These are phyloP conservation scores for Dissostichus mawsoni DNA, from an alignment of 2,113 vertebrate genomes.

Conservation along the genomic window DNA sequence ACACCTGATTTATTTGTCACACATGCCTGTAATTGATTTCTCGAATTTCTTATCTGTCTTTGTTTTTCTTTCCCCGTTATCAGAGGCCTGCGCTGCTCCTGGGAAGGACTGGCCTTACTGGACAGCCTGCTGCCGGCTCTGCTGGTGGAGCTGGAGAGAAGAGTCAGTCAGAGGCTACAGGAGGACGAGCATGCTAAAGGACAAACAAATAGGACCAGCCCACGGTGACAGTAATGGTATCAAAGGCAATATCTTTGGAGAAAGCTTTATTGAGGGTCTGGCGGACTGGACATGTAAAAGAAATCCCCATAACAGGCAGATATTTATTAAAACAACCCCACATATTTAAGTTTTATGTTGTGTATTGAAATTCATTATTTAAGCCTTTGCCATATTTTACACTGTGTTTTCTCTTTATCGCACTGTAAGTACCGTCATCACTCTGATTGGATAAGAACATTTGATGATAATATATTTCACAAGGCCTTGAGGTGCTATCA, in stretches of 20 bases:
- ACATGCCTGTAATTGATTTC: not conserved
- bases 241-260: not conserved
- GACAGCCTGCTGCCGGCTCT: constrained; percentile 91
- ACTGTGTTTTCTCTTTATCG: not conserved
- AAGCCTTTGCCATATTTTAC: not conserved
- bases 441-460: not conserved
- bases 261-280: not conserved
- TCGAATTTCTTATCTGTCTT: not conserved
- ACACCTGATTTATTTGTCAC: not conserved
- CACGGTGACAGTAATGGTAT: constrained; percentile 5
- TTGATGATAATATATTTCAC: not conserved
- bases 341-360: not conserved
- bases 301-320: not conserved
- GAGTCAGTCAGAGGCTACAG: constrained; percentile 23
- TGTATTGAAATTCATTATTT: not conserved
- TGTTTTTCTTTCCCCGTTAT: constrained; percentile 1
- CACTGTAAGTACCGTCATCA: not conserved
- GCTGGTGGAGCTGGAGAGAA: constrained; percentile 85
- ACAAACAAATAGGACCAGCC: constrained; percentile 17
- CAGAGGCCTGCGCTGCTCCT: constrained; percentile 91
- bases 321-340: not conserved
- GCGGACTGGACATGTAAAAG: not conserved
- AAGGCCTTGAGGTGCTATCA: not conserved
- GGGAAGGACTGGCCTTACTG: constrained; percentile 89
- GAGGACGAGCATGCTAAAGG: not conserved